Evolutionary conservation across 2,888 invertebrate genomes (phyloP).

Genomic region (Ligdia adustata): DNA sequence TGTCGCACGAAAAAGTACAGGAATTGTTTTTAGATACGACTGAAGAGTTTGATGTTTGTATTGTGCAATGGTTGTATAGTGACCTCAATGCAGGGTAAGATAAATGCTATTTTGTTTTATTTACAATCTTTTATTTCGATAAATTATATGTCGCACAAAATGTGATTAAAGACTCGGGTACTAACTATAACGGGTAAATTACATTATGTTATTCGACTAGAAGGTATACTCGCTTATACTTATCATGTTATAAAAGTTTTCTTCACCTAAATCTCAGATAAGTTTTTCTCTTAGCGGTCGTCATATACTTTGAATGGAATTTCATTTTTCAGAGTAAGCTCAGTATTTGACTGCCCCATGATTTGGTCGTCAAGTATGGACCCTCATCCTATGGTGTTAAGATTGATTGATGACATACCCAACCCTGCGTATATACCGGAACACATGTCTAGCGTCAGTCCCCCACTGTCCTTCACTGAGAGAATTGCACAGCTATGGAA

Average conservation of each 20-base stretch:
- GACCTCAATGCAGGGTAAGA: constrained; percentile 54
- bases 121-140: background rate
- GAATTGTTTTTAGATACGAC: constrained; percentile 44
- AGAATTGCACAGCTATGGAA: constrained; percentile 44
- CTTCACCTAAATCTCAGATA: background rate
- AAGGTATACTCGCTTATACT: background rate
- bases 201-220: background rate
- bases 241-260: background rate
- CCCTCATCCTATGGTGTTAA: constrained; percentile 45
- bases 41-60: constrained; percentile 49
- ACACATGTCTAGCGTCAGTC: constrained; percentile 33
- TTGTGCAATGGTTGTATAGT: constrained; percentile 50
- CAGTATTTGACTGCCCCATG: constrained; percentile 51
- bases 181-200: background rate
- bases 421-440: constrained; percentile 53
- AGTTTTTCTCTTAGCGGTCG: background rate
- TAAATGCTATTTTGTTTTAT: background rate
- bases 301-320: constrained; percentile 30
- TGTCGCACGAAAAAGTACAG: constrained; percentile 36
- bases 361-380: constrained; percentile 56
- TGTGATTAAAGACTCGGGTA: background rate
- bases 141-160: too few relatives aligned
- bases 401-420: constrained; percentile 47
- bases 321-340: constrained; percentile 43
- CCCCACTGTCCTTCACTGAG: constrained; percentile 44